A percentile compares a stretch with the other conserved stretches of the same genome.
phyloP scores from a whole-genome alignment of 2,797 vertebrate genomes.

The Morus bassanus region DNA sequence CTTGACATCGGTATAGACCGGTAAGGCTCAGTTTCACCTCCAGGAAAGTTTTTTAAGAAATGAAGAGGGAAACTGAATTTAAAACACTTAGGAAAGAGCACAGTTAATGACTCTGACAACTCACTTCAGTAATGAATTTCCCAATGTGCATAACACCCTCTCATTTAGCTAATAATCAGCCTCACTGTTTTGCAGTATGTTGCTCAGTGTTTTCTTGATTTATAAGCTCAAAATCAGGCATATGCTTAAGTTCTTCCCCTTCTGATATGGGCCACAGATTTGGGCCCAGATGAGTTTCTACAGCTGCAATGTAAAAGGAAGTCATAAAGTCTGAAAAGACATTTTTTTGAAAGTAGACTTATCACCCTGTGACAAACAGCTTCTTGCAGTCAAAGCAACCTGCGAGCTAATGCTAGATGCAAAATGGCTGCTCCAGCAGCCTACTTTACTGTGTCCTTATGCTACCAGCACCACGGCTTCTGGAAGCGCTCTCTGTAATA shows the following conservation, averaged over 20 bases:
- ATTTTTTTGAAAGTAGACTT: neutral
- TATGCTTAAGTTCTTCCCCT: rapidly evolving
- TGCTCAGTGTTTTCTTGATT: neutral
- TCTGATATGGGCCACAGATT: neutral
- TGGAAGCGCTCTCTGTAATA: neutral
- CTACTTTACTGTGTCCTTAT: neutral
- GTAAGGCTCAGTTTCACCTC: neutral
- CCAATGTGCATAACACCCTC: neutral
- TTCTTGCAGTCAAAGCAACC: neutral
- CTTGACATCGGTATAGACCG: neutral
- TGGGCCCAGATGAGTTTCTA: neutral
- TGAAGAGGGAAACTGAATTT: neutral
- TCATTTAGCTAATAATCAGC: neutral
- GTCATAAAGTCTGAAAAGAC: too few species aligned
- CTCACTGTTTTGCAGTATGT: neutral
- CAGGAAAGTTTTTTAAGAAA: neutral
- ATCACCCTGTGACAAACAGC: neutral
- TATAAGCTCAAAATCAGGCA: neutral
- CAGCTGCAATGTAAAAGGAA: neutral
- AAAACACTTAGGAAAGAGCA: neutral
- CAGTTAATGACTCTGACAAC: neutral
- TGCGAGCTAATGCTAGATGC: neutral
- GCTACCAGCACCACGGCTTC: neutral
- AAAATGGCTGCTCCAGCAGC: neutral
- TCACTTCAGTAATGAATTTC: neutral